Evolutionary conservation across 1,140 invertebrate species (phyloP), one percentile per base, ranked within the genome.

Genomic region (Drosophila leontia): DNA sequence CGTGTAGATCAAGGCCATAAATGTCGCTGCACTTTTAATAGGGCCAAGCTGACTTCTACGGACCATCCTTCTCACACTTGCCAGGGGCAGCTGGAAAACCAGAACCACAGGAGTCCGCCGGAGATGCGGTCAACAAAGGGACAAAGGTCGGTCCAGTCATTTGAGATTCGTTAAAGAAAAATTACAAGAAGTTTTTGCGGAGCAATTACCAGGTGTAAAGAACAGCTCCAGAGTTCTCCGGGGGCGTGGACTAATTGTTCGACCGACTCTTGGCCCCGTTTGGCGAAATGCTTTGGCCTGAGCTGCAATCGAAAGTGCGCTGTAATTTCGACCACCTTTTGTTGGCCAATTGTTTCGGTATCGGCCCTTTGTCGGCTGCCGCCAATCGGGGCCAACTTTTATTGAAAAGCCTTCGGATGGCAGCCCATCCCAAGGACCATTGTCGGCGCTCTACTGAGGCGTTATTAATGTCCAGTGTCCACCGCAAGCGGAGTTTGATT

Each of bases 201-300:
- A 85, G 82, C 85, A 91, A 90, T 90, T 90, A 91, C 85, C 86
- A 90, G 85, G 85, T 87, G 84, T 87, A 88, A 88, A 78, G 70
- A 64, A 67, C 47, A 47, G 42, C 32, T 71, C 35, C 58, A 67
- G 19, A 56, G 62, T 56, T 26, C 53, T 56, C 68, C 82, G 67
- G 65, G 82, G 82, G 83, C 83, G 85, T 90, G 60, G 59, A 90
- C 86, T 91, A 90, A 90, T 90, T 90, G 86, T 91, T 80, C 72
- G 75, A 82, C 68, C 69, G 64, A 65, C 65, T 69, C 56, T 59
- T 72, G 69, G 67, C 69, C 69, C 69, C 64, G 65, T 56, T 78
- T 80, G 53, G 72, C 68, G 60, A 83, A 87, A 65, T 65, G 78
- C 78, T 64, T 57, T 53, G 62, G 77, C 70, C 51, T 57, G 45